These are phyloP conservation scores for Nothocercus julius DNA, from an alignment of 2,113 vertebrate species.

Conservation along the genomic window DNA sequence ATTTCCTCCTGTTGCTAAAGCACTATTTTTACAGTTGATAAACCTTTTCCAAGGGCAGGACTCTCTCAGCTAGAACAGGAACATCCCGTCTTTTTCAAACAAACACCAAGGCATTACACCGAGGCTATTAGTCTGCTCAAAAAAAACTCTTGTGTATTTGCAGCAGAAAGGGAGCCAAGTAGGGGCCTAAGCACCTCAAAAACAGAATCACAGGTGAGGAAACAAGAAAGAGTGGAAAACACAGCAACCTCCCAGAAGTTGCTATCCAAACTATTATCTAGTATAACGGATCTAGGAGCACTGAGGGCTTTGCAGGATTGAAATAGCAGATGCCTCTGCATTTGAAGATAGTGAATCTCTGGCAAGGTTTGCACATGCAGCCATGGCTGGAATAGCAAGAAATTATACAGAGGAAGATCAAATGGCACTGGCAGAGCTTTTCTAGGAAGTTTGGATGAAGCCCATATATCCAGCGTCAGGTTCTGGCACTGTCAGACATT, in stretches of 20 bases:
- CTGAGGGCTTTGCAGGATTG: neutral
- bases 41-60: neutral
- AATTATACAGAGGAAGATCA: rapidly evolving
- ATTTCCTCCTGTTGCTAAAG: neutral
- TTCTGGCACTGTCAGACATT: neutral
- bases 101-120: neutral
- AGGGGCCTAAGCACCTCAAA: neutral
- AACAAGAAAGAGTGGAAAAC: neutral
- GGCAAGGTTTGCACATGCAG: neutral
- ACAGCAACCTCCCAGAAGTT: rapidly evolving
- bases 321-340: neutral
- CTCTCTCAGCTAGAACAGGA: neutral
- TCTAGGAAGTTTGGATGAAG: neutral
- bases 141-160: neutral
- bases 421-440: neutral
- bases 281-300: neutral
- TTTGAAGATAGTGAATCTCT: neutral
- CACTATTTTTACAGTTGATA: neutral
- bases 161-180: neutral
- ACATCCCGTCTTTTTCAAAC: neutral
- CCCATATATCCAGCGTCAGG: neutral
- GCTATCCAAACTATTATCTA: neutral
- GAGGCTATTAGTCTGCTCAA: neutral
- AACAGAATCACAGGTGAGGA: neutral
- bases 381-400: neutral